Base-by-base conservation (phyloP, 2,888 invertebrate genomes). In the Elegia similella region DNA sequence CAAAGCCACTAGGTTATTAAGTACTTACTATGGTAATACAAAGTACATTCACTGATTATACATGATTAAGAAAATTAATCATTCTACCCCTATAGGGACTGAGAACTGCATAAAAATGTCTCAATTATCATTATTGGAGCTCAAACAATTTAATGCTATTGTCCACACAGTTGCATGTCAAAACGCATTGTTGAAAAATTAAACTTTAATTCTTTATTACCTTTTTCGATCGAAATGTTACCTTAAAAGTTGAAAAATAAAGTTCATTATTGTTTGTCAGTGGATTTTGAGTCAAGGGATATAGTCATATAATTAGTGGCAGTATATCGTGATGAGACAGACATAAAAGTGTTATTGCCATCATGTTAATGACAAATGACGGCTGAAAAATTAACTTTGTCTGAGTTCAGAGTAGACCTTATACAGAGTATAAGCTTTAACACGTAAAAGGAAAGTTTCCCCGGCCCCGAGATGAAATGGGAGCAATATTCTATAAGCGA, bases 231-330 rank as follows among this genome's bases (percentile, higher is more conserved):
- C 43, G 34, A 55, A 55, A 57, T 42, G 13, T n/a, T 8, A 48
- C 57, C 52, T 44, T 62, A 57, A 29, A 13, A 29, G 10, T 1
- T 30, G 2, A 15, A 6, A 6, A 16, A 7, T 17, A 47, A 59
- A 47, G 56, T 34, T 32, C 15, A 43, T 38, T 52, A 53, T 62
- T 17, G 48, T 42, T 13, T 56, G 46, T 42, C 34, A 6, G 12
- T 16, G 30, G 15, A 17, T 32, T 17, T 34, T 32, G 59, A 65
- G 58, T 61, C 52, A 50, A 44, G 52, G 58, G 68, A 75, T 72
- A 73, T 76, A 80, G 73, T 76, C 72, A 72, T 81, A 76, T 80
- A 81, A 83, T 83, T 83, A 81, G 68, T 73, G 73, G 72, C 74
- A 75, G 79, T 82, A 72, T 76, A 78, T 75, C 72, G 56, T 72